Conservation (phyloP, 2,888 invertebrate genomes). For the Halictus quadricinctus region DNA sequence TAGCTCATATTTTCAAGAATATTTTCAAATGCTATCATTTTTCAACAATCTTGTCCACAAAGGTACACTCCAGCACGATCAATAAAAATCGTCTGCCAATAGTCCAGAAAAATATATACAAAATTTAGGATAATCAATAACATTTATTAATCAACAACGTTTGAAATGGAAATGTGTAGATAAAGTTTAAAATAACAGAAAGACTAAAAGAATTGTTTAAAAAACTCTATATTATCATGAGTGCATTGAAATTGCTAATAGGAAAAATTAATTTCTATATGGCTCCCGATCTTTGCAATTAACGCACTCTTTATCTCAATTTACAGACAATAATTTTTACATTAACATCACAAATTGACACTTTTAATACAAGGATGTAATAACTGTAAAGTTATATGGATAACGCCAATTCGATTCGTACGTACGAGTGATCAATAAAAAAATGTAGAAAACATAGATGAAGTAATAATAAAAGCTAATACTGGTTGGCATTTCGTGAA, state of each 20-base stretch:
- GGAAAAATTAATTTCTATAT: no score
- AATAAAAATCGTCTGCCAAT: no score
- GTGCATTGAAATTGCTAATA: no score
- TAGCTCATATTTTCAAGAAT: not conserved
- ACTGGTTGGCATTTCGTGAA: not conserved
- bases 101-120: no score
- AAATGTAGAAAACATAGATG: not conserved
- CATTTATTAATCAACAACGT: no score
- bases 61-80: not conserved
- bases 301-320: no score
- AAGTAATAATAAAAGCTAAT: not conserved
- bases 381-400: not conserved
- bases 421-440: not conserved
- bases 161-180: no score
- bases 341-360: not conserved
- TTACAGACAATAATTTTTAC: not conserved
- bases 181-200: no score
- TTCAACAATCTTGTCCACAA: no score
- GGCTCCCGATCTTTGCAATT: no score
- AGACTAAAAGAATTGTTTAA: no score
- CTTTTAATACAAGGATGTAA: not conserved
- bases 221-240: no score
- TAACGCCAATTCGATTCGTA: not conserved
- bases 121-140: not conserved
- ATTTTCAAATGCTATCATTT: not conserved